Evolutionary conservation across 2,113 vertebrate genomes (phyloP).

Genomic region (Seriola aureovittata): DNA sequence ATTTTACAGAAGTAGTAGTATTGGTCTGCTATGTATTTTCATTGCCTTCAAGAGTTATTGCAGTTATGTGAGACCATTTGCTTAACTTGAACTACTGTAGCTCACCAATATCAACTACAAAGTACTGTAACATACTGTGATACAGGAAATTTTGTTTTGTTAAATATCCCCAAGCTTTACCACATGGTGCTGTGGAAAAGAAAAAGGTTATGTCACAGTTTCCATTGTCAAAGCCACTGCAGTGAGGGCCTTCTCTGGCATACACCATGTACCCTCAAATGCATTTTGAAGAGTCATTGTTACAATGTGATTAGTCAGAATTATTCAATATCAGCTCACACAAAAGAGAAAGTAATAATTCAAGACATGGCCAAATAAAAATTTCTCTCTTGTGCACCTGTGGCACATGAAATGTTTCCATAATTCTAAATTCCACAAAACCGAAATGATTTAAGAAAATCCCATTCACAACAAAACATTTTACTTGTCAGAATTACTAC

Average conservation of each 20-base stretch:
- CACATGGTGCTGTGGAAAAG: not conserved
- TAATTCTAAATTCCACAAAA: too few species aligned
- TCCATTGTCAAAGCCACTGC: not conserved
- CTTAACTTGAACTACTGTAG: not conserved
- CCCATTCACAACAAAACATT: not conserved
- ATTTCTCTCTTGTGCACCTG: not conserved
- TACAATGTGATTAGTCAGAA: not conserved
- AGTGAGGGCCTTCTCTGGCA: not conserved
- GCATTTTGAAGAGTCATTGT: not conserved
- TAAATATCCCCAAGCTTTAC: not conserved
- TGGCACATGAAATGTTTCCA: not conserved
- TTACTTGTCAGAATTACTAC: not conserved
- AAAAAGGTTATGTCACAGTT: slow-evolving; percentile 3
- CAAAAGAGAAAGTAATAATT: not conserved
- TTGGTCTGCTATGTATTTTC: not conserved
- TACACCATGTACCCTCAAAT: not conserved
- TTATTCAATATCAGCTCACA: not conserved
- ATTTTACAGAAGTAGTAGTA: not conserved
- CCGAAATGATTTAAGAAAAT: not conserved
- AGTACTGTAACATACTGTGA: not conserved
- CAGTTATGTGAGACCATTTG: not conserved
- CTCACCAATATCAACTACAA: not conserved
- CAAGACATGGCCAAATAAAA: not conserved
- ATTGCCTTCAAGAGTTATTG: too few species aligned
- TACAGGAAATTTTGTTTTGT: not conserved